Evolutionary conservation across 2,888 invertebrate genomes (phyloP).

Genomic region (Plagiodera versicolora): DNA sequence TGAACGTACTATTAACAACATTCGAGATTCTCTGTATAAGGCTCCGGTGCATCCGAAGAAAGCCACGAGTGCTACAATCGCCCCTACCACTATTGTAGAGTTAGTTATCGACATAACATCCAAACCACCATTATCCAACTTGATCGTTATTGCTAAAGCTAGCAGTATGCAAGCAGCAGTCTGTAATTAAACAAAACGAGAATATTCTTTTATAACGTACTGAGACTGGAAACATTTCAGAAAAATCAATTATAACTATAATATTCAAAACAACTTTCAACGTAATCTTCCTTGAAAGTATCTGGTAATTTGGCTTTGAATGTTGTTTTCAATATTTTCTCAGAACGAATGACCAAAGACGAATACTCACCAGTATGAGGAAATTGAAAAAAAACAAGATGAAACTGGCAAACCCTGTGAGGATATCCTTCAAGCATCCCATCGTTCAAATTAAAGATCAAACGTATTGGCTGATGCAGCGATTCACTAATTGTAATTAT

Average conservation of each 20-base stretch:
- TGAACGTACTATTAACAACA: constrained; percentile 44
- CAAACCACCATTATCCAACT: constrained; percentile 23
- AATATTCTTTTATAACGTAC: too few relatives aligned
- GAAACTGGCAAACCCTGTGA: constrained; percentile 27
- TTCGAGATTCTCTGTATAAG: constrained; percentile 40
- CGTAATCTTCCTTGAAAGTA: too few relatives aligned
- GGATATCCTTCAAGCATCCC: constrained; percentile 25
- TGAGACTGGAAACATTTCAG: too few relatives aligned
- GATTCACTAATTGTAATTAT: too few relatives aligned
- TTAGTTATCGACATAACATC: constrained; percentile 29
- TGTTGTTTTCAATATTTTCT: too few relatives aligned
- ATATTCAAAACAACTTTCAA: too few relatives aligned
- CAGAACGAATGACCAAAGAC: neutral
- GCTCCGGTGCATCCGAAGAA: constrained; percentile 48
- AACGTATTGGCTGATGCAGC: too few relatives aligned
- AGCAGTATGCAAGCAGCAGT: constrained; percentile 30
- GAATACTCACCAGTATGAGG: constrained; percentile 32
- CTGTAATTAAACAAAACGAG: constrained; percentile 27
- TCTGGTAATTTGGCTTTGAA: too few relatives aligned
- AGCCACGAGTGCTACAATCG: constrained; percentile 42
- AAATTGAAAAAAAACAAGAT: constrained; percentile 31
- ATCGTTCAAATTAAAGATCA: too few relatives aligned
- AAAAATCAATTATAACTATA: too few relatives aligned
- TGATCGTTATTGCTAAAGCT: constrained; percentile 24
- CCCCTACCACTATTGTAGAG: constrained; percentile 40